These are phyloP conservation scores for Rhinogobio ventralis DNA, from an alignment of 2,797 vertebrate species.

Conservation along the genomic window DNA sequence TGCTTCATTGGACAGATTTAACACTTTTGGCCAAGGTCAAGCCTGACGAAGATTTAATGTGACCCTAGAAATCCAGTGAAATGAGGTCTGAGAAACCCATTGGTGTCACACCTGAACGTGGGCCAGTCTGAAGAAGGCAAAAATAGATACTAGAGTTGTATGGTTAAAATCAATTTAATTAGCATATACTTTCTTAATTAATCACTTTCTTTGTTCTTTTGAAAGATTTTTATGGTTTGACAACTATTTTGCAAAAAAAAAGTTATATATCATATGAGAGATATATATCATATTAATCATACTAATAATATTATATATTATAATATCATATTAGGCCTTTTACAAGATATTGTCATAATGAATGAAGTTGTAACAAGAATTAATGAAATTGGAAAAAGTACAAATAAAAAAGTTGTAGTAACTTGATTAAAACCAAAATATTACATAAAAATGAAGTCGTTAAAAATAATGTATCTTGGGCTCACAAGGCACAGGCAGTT, in stretches of 20 bases:
- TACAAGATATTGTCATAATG: neutral
- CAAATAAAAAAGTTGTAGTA: no score
- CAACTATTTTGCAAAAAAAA: neutral
- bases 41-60: slow-evolving; percentile 79
- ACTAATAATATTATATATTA: neutral
- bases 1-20: slow-evolving; percentile 78
- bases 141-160: slow-evolving; percentile 11
- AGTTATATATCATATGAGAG: no score
- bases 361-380: neutral
- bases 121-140: slow-evolving; percentile 43
- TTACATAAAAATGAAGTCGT: neutral
- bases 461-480: neutral
- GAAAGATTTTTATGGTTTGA: neutral
- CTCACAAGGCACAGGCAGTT: neutral
- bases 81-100: slow-evolving; percentile 60
- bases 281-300: no score
- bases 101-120: slow-evolving; percentile 54
- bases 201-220: slow-evolving; percentile 21
- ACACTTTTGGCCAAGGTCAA: slow-evolving; percentile 79
- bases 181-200: neutral
- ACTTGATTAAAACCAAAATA: no score
- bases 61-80: slow-evolving; percentile 72
- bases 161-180: slow-evolving; percentile 13
- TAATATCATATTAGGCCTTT: neutral
- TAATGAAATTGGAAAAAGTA: neutral